Evolutionary conservation across 1,140 invertebrate species (phyloP).

Genomic region (Conus betulinus): DNA sequence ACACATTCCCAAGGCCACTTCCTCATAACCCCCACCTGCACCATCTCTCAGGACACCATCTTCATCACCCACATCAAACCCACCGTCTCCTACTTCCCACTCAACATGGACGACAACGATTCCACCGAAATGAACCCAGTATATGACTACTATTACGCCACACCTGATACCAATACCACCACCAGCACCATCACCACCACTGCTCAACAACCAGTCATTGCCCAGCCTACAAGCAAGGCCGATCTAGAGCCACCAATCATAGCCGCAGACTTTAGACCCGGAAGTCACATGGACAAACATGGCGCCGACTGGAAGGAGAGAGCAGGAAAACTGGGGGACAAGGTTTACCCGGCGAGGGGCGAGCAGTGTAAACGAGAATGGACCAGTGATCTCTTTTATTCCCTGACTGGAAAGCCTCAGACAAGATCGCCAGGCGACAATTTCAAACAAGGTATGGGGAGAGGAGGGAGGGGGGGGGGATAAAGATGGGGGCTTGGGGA

Average conservation of each 20-base stretch:
- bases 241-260: background rate
- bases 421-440: background rate
- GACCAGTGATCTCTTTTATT: constrained; percentile 19
- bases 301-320: background rate
- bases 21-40: no score
- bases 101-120: background rate
- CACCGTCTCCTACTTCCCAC: background rate
- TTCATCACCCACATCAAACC: background rate
- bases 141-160: no score
- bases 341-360: background rate
- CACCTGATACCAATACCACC: no score
- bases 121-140: background rate
- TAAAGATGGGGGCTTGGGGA: no score
- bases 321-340: background rate
- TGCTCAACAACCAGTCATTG: background rate
- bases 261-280: background rate
- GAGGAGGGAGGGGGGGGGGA: no score
- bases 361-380: constrained; percentile 10
- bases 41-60: background rate
- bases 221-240: background rate
- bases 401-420: constrained; percentile 18
- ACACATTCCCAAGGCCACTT: no score
- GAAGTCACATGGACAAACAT: background rate
- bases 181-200: no score
- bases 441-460: background rate